These are phyloP conservation scores for Coilia nasus DNA, from an alignment of 2,797 vertebrate species.

Conservation along the genomic window DNA sequence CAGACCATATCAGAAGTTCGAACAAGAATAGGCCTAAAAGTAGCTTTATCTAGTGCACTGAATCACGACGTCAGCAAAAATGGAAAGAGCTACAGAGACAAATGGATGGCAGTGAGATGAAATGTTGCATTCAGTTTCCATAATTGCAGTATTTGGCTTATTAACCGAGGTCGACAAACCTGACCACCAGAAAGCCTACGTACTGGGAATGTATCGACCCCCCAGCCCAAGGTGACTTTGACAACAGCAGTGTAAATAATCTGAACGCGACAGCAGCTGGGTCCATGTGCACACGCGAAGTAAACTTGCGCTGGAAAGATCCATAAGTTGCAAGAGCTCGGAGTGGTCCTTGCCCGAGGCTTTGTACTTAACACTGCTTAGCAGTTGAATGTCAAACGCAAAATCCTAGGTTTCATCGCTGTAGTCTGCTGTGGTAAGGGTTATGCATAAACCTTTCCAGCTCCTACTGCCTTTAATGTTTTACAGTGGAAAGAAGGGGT, in stretches of 20 bases:
- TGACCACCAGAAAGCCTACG: conserved; percentile 47
- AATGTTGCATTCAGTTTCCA: neutral
- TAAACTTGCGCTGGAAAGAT: neutral
- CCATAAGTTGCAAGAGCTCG: neutral
- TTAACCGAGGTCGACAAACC: neutral
- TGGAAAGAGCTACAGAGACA: neutral
- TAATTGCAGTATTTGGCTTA: neutral
- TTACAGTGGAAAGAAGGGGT: neutral
- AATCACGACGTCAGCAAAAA: neutral
- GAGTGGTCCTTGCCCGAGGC: neutral
- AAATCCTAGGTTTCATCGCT: neutral
- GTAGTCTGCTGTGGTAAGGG: too few species aligned
- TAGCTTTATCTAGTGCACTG: neutral
- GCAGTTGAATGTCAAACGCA: neutral
- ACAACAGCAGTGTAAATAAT: conserved; percentile 45
- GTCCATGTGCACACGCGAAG: neutral
- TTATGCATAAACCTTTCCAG: too few species aligned
- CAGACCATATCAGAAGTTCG: too few species aligned
- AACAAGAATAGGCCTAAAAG: too few species aligned
- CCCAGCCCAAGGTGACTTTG: conserved; percentile 45
- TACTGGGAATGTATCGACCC: neutral
- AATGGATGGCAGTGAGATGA: neutral
- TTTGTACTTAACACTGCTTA: neutral
- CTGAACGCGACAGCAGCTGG: conserved; percentile 35
- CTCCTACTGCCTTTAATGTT: neutral